These are phyloP conservation scores for Notarius quadriscutis DNA, from an alignment of 2,113 vertebrate species.

Conservation along the genomic window DNA sequence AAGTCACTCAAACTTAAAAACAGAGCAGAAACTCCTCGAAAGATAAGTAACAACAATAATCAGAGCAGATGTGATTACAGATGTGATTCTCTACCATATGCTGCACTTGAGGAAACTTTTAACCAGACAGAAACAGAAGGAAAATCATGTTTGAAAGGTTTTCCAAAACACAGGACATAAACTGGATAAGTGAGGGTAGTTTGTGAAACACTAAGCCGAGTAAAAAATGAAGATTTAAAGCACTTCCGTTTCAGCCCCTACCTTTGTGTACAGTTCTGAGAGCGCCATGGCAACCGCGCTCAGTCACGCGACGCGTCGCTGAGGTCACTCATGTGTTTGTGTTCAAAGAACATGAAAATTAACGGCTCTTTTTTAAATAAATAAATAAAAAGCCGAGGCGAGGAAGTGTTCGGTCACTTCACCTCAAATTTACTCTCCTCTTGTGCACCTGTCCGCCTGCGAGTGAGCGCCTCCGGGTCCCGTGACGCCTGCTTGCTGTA, in stretches of 20 bases:
- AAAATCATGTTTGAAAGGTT: neutral
- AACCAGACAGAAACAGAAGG: neutral
- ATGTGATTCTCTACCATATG: conserved; percentile 44
- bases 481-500: conserved; percentile 65
- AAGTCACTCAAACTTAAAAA: neutral
- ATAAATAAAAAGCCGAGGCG: neutral
- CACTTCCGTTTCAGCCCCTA: conserved; percentile 63
- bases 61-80: neutral
- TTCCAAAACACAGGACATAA: neutral
- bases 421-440: neutral
- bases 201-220: neutral
- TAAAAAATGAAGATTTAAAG: neutral
- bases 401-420: neutral
- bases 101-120: neutral
- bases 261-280: conserved; percentile 87
- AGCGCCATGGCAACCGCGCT: conserved; percentile 77
- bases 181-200: neutral
- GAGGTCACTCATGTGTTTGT: neutral
- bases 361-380: neutral
- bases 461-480: conserved; percentile 56
- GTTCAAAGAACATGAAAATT: neutral
- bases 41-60: neutral
- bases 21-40: neutral
- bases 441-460: conserved; percentile 56
- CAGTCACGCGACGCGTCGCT: neutral